A percentile compares a stretch with the other conserved stretches of the same genome.
Conservation (phyloP, 2,888 invertebrate species). For the Drosophila nr. perissopoda region DNA sequence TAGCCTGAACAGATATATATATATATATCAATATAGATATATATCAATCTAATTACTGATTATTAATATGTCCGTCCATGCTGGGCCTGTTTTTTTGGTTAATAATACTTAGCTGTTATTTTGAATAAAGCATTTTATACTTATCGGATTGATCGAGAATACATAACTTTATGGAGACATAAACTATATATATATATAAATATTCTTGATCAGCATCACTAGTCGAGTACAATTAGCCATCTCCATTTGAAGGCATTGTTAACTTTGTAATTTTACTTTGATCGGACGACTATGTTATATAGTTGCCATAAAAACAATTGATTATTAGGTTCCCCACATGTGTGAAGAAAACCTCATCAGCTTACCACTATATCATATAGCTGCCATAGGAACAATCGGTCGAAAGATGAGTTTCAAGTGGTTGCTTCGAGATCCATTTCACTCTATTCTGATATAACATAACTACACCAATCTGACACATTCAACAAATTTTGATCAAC, state of each 20-base stretch:
- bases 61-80: conserved; percentile 30
- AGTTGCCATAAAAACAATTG: not conserved
- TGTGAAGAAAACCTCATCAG: too few relatives aligned
- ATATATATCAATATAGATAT: too few relatives aligned
- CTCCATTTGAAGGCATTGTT: too few relatives aligned
- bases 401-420: not conserved
- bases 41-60: not conserved
- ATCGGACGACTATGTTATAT: not conserved
- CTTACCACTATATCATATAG: too few relatives aligned
- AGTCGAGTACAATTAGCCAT: too few relatives aligned
- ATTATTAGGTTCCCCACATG: too few relatives aligned
- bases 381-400: not conserved
- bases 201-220: not conserved
- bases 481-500: not conserved
- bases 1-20: too few relatives aligned
- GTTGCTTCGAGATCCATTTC: not conserved
- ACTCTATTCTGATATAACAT: not conserved
- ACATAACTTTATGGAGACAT: not conserved
- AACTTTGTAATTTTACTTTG: too few relatives aligned
- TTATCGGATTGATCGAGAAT: not conserved
- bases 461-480: not conserved
- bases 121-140: conserved; percentile 1
- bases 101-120: not conserved
- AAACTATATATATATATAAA: not conserved
- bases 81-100: not conserved